These are phyloP conservation scores for Gymnogyps californianus DNA, from an alignment of 2,113 vertebrate genomes.

Conservation along the genomic window DNA sequence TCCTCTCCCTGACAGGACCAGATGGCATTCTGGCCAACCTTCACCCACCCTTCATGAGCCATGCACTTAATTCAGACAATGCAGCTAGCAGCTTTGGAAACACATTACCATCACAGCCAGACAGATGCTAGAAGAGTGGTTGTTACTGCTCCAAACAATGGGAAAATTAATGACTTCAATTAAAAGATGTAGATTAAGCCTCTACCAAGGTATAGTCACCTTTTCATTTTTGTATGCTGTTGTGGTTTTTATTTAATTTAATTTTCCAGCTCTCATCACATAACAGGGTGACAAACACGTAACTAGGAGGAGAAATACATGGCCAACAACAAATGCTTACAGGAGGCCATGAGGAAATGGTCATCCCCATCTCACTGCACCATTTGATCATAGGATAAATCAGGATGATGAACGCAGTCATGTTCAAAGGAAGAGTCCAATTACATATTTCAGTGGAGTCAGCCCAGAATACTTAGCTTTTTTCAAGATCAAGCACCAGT, in stretches of 20 bases:
- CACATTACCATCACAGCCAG: not conserved
- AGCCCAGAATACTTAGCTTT: not conserved
- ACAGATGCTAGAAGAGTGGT: not conserved
- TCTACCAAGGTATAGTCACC: not conserved
- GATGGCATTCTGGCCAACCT: conserved; percentile 5
- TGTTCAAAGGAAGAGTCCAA: not conserved
- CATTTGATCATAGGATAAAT: not conserved
- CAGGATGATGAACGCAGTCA: not conserved
- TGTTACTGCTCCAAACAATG: not conserved
- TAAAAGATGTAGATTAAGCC: not conserved
- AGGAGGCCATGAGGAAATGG: not conserved
- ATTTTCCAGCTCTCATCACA: not conserved
- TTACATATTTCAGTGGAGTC: not conserved
- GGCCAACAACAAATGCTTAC: not conserved
- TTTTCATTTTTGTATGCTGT: not conserved
- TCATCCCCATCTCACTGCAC: not conserved
- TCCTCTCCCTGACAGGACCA: not conserved
- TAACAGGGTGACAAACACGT: not conserved
- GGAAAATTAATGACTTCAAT: not conserved
- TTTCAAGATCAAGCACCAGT: not conserved
- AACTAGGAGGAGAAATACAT: not conserved
- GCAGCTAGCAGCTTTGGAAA: not conserved
- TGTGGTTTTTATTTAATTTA: not conserved
- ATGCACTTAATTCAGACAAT: not conserved
- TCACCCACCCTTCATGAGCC: not conserved